Base-by-base conservation (phyloP, 2,888 invertebrate species). In the Drosophila nr. perissopoda region DNA sequence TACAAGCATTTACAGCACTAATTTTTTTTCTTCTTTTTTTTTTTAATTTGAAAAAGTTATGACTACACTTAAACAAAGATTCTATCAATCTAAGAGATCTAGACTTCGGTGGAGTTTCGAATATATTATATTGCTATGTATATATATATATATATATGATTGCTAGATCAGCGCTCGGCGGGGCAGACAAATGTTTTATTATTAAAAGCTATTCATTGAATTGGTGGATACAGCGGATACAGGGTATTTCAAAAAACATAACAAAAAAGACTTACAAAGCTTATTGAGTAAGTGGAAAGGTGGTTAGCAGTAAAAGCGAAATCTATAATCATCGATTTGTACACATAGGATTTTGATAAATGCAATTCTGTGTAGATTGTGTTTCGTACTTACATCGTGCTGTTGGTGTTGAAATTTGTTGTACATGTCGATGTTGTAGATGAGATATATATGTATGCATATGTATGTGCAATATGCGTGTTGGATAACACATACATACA, bases 381-480 rank as follows among this genome's bases (percentile, higher is more conserved):
- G 90, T 88, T 91, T 92, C 89, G 92, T 93, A 93, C 93, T 93
- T 93, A 93, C 93, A 92, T 93, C 93, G 92, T 93, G 92, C 93
- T 93, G 92, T 90, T 92, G 92, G 91, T 91, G 92, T 88, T 89
- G 89, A 86, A 83, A 81, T 89, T 83, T 87, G 90, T 89, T 89
- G 91, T 91, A 83, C 85, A 89, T 86, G 89, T 88, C 89, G 91
- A 89, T 81, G 83, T 85, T 89, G 83, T 83, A 79, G 82, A 79
- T 82, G 77, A 70, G 71, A 79, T 63, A 70, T 53, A 64, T 70
- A 61, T 66, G 52, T 62, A 75, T 74, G 70, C 79, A 75, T 76
- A 74, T 79, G 82, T 82, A 79, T 75, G 75, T 79, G 73, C 62
- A 69, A 60, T 72, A 70, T 81, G 65, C 62, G 52, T 62, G 62